Base-by-base conservation (phyloP, 2,888 invertebrate species). In the Cheilosia impressa region DNA sequence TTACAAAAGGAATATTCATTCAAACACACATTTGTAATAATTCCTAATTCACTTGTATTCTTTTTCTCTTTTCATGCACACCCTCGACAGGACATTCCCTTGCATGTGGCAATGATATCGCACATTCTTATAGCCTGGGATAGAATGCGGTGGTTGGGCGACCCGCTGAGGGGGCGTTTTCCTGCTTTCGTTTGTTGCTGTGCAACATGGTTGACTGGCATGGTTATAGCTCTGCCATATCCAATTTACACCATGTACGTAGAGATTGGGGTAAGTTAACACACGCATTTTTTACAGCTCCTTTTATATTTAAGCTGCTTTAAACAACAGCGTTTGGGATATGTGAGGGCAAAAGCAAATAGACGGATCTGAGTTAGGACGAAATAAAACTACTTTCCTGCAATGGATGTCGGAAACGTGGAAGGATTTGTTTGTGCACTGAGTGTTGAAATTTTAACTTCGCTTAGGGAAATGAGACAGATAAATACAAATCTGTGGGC, bases 181-280 rank as follows among this genome's bases (percentile, higher is more conserved):
- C 95, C 95, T 0, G 94, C 95, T 19, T 95, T 95, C 87, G 94
- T 96, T 17, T 95, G 95, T 90, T 93, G 94, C 63, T 93, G 95
- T 72, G 95, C 95, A 50, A 93, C 95, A n/a, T 96, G 96, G 96
- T 93, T 96, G 17, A 94, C 94, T 53, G 94, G 95, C 17, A 93
- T 95, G 88, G 95, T 95, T 89, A 94, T 95, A 73, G 96, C 95
- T 1, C 91, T 96, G 87, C 96, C 96, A 1, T 95, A 95, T 92
- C 95, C 95, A 53, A 94, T 96, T 87, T 96, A 96, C 91, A 95
- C 95, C 73, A 94, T 94, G 80, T 96, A 95, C 91, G 93, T 95
- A 76, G 95, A 96, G 90, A 92, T 96, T 68, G 95, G 93, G 93
- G 95, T 94, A 91, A 94, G 94, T 93, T 79, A 50, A 27, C 22